A percentile compares a stretch with the other conserved stretches of the same genome.
phyloP scores from a whole-genome alignment of 1,140 invertebrate genomes.

The Battus philenor region DNA sequence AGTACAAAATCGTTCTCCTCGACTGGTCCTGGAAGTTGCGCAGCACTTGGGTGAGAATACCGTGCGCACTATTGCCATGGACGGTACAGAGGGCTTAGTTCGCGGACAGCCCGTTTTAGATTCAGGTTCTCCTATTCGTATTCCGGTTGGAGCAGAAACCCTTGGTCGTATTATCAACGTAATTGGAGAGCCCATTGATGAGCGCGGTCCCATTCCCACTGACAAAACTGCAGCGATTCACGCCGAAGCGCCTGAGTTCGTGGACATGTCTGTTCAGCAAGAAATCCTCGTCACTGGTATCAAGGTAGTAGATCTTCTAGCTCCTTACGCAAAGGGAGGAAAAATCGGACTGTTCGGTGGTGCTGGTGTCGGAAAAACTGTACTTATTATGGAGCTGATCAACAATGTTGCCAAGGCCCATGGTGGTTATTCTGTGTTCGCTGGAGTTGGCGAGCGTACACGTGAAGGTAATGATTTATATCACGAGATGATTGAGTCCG shows the following conservation, averaged over 20 bases:
- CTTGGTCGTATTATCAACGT: conserved; percentile 92
- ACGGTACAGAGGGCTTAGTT: conserved; percentile 89
- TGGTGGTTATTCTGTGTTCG: conserved; percentile 99
- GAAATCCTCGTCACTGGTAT: conserved; percentile 99
- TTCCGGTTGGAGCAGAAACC: conserved; percentile 89
- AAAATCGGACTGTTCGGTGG: conserved; percentile 99
- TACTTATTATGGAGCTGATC: conserved; percentile 99
- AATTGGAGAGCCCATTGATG: conserved; percentile 97
- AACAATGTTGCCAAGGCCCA: conserved; percentile 99
- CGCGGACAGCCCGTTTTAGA: conserved; percentile 85
- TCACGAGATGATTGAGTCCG: conserved; percentile 99
- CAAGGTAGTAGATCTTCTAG: conserved; percentile 97
- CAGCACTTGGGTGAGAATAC: conserved; percentile 92
- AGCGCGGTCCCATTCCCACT: conserved; percentile 95
- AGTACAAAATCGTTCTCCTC: conserved; percentile 81
- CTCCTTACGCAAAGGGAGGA: conserved; percentile 97
- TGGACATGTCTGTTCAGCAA: conserved; percentile 98
- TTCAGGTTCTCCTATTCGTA: conserved; percentile 86
- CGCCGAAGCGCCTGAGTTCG: conserved; percentile 97
- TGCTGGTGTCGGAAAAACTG: conserved; percentile 99
- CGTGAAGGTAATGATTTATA: conserved; percentile 99
- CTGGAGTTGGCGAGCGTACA: conserved; percentile 98
- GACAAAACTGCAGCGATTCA: conserved; percentile 95
- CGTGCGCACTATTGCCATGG: conserved; percentile 92
- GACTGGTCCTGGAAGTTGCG: conserved; percentile 89